These are phyloP conservation scores for Cepaea hortensis DNA, from an alignment of 2,888 invertebrate genomes.

Conservation along the genomic window DNA sequence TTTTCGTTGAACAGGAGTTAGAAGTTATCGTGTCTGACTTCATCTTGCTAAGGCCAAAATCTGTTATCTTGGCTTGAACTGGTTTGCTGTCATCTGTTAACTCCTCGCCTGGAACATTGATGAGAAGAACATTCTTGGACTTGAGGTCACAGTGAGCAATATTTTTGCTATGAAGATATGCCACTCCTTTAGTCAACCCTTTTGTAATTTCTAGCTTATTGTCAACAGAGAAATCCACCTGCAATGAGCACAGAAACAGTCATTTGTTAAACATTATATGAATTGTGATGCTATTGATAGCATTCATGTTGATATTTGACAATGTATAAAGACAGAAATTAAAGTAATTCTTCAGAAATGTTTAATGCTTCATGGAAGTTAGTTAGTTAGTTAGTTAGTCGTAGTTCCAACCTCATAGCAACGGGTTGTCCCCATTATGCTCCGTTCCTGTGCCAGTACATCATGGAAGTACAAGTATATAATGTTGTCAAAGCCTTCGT, in stretches of 20 bases:
- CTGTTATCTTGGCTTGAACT: conserved; percentile 54
- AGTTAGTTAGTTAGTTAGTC: too few species aligned
- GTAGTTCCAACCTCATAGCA: too few species aligned
- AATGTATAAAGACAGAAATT: too few species aligned
- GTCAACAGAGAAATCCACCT: conserved; percentile 52
- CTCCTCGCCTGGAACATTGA: conserved; percentile 36
- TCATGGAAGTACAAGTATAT: too few species aligned
- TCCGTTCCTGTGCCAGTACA: too few species aligned
- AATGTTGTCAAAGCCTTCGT: too few species aligned
- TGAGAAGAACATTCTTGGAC: conserved; percentile 54
- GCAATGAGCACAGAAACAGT: background rate
- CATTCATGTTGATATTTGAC: too few species aligned
- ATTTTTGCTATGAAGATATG: conserved; percentile 53
- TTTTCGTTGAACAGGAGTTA: background rate
- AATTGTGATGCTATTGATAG: too few species aligned
- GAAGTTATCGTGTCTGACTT: conserved; percentile 52
- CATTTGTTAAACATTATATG: too few species aligned
- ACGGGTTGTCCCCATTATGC: too few species aligned
- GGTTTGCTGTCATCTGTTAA: background rate
- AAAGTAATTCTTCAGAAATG: too few species aligned
- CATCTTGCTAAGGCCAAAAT: conserved; percentile 60
- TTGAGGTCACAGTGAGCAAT: conserved; percentile 49
- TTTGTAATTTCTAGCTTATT: conserved; percentile 52
- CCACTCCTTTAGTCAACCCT: conserved; percentile 49
- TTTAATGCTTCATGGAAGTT: too few species aligned